phyloP scores from a whole-genome alignment of 2,113 vertebrate species.

The Dipodomys merriami region DNA sequence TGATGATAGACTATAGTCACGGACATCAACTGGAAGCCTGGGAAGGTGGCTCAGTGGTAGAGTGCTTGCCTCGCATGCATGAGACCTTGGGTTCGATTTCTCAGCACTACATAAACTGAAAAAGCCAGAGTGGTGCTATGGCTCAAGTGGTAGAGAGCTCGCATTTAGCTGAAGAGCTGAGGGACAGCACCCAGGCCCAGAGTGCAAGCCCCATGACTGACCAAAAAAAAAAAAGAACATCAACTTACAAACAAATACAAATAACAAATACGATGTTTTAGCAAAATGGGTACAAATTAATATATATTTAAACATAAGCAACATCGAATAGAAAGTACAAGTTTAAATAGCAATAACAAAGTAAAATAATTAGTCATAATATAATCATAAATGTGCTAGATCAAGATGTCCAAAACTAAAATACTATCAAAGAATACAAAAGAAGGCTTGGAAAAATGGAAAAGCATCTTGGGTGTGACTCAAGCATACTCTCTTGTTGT shows the following conservation, averaged over 20 bases:
- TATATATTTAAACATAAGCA: neutral
- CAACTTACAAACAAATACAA: slow-evolving; percentile 32
- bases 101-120: too few species aligned
- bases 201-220: too few species aligned
- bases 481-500: too few species aligned
- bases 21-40: slow-evolving; percentile 1
- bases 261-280: neutral
- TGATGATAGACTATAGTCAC: neutral
- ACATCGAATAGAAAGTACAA: neutral
- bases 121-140: too few species aligned
- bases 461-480: slow-evolving; percentile 10
- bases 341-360: slow-evolving; percentile 41
- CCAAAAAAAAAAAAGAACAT: neutral
- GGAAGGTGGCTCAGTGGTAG: too few species aligned
- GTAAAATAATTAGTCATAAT: slow-evolving; percentile 34
- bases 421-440: neutral
- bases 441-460: slow-evolving; percentile 21
- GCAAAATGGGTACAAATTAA: slow-evolving; percentile 36
- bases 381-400: slow-evolving; percentile 27
- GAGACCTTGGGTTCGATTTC: too few species aligned
- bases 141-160: too few species aligned
- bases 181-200: too few species aligned
- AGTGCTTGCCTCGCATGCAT: too few species aligned
- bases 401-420: neutral
- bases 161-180: too few species aligned